Evolutionary conservation across 2,888 invertebrate species (phyloP).

Genomic region (Eumacrocentrus americanus): DNA sequence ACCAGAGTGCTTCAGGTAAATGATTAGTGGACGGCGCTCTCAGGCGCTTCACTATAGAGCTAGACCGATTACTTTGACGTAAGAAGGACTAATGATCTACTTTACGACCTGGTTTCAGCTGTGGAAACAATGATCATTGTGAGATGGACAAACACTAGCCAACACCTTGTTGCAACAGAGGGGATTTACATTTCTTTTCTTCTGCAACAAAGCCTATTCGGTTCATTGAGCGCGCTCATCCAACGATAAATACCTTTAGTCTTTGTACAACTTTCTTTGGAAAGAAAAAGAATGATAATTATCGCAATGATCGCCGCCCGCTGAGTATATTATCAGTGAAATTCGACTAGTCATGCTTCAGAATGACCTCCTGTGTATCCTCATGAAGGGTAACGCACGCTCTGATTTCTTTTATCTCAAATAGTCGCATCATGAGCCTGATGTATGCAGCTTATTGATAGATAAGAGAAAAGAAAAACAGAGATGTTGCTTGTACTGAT

Average conservation of each 20-base stretch:
- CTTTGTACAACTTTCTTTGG: background rate
- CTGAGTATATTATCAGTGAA: conserved; percentile 38
- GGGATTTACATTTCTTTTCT: background rate
- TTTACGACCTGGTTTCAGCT: no score
- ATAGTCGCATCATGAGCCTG: conserved; percentile 5
- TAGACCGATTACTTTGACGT: background rate
- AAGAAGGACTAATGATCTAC: no score
- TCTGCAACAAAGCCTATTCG: background rate
- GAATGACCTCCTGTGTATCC: conserved; percentile 33
- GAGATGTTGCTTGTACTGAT: no score
- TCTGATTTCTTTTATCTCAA: conserved; percentile 30
- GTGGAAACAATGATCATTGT: background rate
- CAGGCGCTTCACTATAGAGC: background rate
- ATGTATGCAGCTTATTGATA: background rate
- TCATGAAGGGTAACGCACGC: conserved; percentile 12
- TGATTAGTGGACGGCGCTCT: background rate
- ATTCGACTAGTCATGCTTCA: conserved; percentile 36
- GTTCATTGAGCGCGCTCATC: conserved; percentile 11
- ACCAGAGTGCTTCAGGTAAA: background rate
- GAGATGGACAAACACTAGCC: background rate
- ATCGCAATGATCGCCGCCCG: conserved; percentile 52
- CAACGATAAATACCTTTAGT: conserved; percentile 1
- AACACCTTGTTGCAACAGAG: background rate
- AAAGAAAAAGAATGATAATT: conserved; percentile 39
- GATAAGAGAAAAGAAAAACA: no score